phyloP scores from a whole-genome alignment of 2,113 vertebrate genomes.

The Cephalopterus ornatus region DNA sequence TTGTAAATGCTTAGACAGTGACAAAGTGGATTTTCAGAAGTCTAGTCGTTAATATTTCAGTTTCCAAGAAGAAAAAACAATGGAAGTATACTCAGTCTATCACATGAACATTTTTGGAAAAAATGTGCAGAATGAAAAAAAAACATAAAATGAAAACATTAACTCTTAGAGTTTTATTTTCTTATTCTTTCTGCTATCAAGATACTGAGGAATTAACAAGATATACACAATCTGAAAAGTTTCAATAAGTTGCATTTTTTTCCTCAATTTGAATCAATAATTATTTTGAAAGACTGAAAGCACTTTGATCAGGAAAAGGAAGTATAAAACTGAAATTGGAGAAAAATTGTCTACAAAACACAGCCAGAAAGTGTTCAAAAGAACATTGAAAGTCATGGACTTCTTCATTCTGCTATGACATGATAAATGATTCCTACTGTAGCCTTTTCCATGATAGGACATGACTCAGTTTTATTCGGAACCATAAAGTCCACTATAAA shows the following conservation, averaged over 20 bases:
- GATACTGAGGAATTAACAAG: not conserved
- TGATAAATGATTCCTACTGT: not conserved
- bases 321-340: not conserved
- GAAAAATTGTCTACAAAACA: not conserved
- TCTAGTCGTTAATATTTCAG: not conserved
- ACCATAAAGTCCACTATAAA: not conserved
- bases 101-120: not conserved
- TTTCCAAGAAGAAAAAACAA: not conserved
- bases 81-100: not conserved
- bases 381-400: not conserved
- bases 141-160: not conserved
- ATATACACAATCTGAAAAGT: not conserved
- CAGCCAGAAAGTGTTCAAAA: not conserved
- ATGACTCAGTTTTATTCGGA: not conserved
- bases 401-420: not conserved
- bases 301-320: not conserved
- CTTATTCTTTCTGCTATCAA: not conserved
- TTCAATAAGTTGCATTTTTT: not conserved
- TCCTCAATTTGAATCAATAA: not conserved
- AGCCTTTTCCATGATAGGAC: not conserved
- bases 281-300: not conserved
- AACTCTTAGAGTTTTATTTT: not conserved
- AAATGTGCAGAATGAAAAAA: not conserved
- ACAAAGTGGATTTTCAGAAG: not conserved
- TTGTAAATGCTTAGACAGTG: not conserved